Percentiles rank a stretch among this genome's conserved stretches.
Conservation (phyloP, 2,888 invertebrate genomes). For the Vesta saturnalis region DNA sequence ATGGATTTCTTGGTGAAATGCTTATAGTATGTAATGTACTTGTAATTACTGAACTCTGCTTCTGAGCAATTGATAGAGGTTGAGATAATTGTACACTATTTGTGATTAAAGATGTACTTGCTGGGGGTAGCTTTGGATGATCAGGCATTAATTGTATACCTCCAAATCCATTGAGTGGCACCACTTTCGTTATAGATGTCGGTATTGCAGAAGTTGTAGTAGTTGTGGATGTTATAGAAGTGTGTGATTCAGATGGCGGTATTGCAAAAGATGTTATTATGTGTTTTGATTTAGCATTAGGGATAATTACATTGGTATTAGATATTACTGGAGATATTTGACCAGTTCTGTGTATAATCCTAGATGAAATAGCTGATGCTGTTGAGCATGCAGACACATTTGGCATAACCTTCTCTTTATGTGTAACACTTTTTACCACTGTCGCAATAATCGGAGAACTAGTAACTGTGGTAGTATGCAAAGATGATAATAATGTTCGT, state of each 20-base stretch:
- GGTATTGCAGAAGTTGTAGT: background rate
- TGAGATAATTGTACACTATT: slow-evolving; percentile 20
- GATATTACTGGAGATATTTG: slow-evolving; percentile 48
- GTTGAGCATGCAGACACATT: slow-evolving; percentile 53
- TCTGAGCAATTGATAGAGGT: slow-evolving; percentile 25
- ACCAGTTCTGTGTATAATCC: slow-evolving; percentile 52
- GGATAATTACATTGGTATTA: slow-evolving; percentile 53
- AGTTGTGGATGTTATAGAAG: slow-evolving; percentile 29
- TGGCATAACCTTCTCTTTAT: slow-evolving; percentile 51
- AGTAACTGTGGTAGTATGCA: slow-evolving; percentile 68
- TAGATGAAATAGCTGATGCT: slow-evolving; percentile 48
- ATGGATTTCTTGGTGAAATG: slow-evolving; percentile 48
- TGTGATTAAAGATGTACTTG: slow-evolving; percentile 45
- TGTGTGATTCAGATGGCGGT: slow-evolving; percentile 32
- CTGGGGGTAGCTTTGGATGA: slow-evolving; percentile 53
- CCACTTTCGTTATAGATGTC: slow-evolving; percentile 44
- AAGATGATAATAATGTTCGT: slow-evolving; percentile 72
- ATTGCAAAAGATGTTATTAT: slow-evolving; percentile 18
- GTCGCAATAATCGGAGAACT: slow-evolving; percentile 65
- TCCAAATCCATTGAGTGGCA: slow-evolving; percentile 43
- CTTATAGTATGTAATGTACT: slow-evolving; percentile 7
- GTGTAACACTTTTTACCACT: slow-evolving; percentile 54
- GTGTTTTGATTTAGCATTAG: slow-evolving; percentile 49
- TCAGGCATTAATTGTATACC: slow-evolving; percentile 54
- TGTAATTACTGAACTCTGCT: slow-evolving; percentile 23